Percentiles rank a stretch among this genome's conserved stretches.
Conservation (phyloP, 2,797 vertebrate genomes). For the Hydrocynus forskahlii region DNA sequence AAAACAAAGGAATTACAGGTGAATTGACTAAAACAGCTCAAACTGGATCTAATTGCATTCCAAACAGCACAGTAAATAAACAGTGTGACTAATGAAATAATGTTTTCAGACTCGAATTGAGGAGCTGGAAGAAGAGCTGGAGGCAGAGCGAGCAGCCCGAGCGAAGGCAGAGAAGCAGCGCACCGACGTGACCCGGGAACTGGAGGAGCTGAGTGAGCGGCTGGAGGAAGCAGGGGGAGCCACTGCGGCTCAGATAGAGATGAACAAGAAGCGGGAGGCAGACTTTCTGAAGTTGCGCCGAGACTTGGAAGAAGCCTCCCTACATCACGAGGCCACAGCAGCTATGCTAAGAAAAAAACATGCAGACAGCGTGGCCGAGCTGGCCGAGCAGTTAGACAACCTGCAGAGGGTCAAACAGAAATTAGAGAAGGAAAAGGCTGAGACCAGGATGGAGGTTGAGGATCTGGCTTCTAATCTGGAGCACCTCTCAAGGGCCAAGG, state of each 20-base stretch:
- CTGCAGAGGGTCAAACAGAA: constrained; percentile 90
- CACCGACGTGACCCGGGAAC: constrained; percentile 83
- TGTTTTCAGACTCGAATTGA: constrained; percentile 84
- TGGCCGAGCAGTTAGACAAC: constrained; percentile 87
- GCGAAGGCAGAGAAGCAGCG: constrained; percentile 90
- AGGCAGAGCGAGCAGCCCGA: constrained; percentile 84
- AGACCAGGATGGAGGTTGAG: constrained; percentile 89
- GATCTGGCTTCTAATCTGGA: constrained; percentile 85
- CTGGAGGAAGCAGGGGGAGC: constrained; percentile 91
- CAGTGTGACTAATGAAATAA: neutral
- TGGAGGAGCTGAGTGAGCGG: constrained; percentile 91
- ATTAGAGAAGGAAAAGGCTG: constrained; percentile 91
- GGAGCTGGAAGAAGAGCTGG: constrained; percentile 91
- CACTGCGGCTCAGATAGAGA: constrained; percentile 64
- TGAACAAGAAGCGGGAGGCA: constrained; percentile 88
- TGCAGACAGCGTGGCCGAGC: constrained; percentile 80
- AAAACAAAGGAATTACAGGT: constrained; percentile 93
- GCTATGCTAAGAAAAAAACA: constrained; percentile 87
- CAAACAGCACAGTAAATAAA: neutral
- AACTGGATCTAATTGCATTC: neutral
- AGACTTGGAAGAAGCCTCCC: constrained; percentile 87
- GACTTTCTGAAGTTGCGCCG: constrained; percentile 87
- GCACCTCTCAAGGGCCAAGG: constrained; percentile 86
- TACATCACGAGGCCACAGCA: constrained; percentile 84
- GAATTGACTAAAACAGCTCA: neutral